Conservation (phyloP, 1,140 invertebrate genomes). For the Sycophila sp. region DNA sequence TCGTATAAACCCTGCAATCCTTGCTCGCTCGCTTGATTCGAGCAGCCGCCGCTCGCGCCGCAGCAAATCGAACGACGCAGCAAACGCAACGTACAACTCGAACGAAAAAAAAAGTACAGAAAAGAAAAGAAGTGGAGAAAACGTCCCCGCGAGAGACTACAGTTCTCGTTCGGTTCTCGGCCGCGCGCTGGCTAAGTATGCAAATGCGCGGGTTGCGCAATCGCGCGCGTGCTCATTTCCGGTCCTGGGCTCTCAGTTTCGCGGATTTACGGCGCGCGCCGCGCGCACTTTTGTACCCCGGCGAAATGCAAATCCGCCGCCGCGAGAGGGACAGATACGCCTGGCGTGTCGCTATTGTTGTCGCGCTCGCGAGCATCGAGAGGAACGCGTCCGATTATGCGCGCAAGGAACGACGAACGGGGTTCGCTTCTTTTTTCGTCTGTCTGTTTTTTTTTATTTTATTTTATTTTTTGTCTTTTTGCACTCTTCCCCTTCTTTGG, state of each 20-base stretch:
- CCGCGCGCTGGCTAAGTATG: slow-evolving; percentile 4
- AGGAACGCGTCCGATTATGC: background rate
- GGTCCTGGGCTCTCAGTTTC: slow-evolving; percentile 23
- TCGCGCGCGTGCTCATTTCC: slow-evolving; percentile 16
- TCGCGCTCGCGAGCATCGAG: background rate
- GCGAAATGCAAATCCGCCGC: slow-evolving; percentile 28
- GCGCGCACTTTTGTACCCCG: slow-evolving; percentile 26
- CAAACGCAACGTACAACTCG: no score
- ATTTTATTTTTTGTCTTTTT: no score
- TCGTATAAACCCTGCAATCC: no score
- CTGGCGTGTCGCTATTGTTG: slow-evolving; percentile 26
- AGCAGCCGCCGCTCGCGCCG: no score
- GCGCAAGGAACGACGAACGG: no score
- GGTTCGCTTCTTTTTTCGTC: no score
- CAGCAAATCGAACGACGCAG: no score
- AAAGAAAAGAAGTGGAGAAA: no score
- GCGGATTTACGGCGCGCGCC: slow-evolving; percentile 7
- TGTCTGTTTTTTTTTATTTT: no score
- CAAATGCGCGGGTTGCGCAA: slow-evolving; percentile 28
- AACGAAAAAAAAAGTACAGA: no score
- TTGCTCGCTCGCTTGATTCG: no score
- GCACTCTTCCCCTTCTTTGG: background rate
- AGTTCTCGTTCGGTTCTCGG: background rate
- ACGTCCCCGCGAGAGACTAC: background rate
- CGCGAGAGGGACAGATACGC: slow-evolving; percentile 1